These are phyloP conservation scores for Neomorphus geoffroyi DNA, from an alignment of 2,797 vertebrate species.

Conservation along the genomic window DNA sequence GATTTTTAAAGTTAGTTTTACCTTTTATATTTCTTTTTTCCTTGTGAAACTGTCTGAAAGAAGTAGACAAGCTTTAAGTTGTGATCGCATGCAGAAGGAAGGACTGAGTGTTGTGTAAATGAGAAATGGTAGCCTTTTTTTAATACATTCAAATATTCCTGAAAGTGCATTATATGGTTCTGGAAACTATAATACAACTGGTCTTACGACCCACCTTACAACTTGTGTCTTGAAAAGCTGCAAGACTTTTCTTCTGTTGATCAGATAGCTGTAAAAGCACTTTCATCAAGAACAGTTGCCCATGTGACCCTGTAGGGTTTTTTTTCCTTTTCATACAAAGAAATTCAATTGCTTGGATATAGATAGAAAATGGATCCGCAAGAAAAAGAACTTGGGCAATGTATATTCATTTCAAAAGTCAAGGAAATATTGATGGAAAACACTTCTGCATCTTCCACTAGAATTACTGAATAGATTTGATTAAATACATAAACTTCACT, in stretches of 20 bases:
- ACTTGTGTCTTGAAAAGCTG: not conserved
- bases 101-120: not conserved
- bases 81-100: not conserved
- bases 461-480: slow-evolving; percentile 58
- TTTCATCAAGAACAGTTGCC: not conserved
- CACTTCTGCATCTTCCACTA: slow-evolving; percentile 51
- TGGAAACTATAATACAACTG: not conserved
- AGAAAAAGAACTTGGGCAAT: not conserved
- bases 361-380: not conserved
- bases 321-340: not conserved
- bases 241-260: not conserved
- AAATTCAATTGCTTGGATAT: not conserved
- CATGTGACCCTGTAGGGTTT: not conserved
- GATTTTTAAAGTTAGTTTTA: not conserved
- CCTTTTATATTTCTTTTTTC: not conserved
- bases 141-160: not conserved
- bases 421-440: slow-evolving; percentile 47
- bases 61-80: not conserved
- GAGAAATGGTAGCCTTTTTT: not conserved
- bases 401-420: slow-evolving; percentile 43
- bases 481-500: slow-evolving; percentile 54
- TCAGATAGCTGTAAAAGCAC: not conserved
- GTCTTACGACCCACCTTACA: not conserved
- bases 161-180: not conserved
- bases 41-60: not conserved